phyloP scores from a whole-genome alignment of 2,113 vertebrate species.

The Nettapus auritus region DNA sequence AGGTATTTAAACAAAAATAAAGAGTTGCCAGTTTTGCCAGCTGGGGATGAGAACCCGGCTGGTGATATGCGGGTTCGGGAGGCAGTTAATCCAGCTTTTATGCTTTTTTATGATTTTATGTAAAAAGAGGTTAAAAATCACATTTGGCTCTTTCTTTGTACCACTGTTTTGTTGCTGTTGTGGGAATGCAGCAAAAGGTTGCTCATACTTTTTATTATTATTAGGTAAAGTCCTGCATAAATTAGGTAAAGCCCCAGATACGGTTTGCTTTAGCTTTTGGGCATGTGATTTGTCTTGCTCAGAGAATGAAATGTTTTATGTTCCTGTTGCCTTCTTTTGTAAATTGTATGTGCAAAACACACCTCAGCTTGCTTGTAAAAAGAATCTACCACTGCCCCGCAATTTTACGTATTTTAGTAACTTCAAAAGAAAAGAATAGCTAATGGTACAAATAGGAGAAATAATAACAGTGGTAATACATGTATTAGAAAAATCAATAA shows the following conservation, averaged over 20 bases:
- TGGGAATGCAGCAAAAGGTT: constrained; percentile 74
- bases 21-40: constrained; percentile 83
- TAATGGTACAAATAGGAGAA: neutral
- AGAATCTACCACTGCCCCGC: neutral
- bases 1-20: constrained; percentile 84
- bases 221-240: constrained; percentile 65
- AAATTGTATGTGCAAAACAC: neutral
- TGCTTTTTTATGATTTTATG: constrained; percentile 83
- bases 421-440: neutral
- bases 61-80: constrained; percentile 77
- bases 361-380: neutral
- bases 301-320: neutral
- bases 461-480: neutral
- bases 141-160: constrained; percentile 78
- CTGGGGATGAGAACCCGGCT: constrained; percentile 84
- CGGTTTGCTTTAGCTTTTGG: constrained; percentile 14
- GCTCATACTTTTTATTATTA: constrained; percentile 71
- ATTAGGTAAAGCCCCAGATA: constrained; percentile 56
- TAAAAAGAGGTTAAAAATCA: constrained; percentile 82
- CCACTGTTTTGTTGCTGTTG: constrained; percentile 73
- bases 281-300: constrained; percentile 15
- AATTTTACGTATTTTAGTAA: neutral
- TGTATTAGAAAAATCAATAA: neutral
- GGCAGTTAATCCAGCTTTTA: constrained; percentile 83
- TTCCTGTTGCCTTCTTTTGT: constrained; percentile 17